A percentile compares a stretch with the other conserved stretches of the same genome.
These are phyloP conservation scores for Calephelis virginiensis DNA, from an alignment of 1,140 invertebrate species.

Conservation along the genomic window DNA sequence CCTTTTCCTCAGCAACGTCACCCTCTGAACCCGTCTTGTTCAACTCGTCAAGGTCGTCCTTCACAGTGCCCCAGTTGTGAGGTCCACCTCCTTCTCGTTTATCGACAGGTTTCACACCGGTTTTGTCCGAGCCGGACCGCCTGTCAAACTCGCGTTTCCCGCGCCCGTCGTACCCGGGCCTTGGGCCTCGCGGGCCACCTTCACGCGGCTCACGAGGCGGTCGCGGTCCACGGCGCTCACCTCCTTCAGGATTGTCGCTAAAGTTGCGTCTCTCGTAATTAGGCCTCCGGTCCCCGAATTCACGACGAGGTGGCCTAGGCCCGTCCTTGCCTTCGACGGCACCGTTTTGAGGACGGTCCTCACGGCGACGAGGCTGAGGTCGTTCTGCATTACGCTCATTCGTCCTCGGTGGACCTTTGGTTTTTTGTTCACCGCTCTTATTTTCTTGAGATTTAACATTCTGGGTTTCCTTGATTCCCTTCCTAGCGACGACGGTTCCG, in stretches of 20 bases:
- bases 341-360: conserved; percentile 68
- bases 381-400: conserved; percentile 64
- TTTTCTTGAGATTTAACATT: conserved; percentile 82
- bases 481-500: conserved; percentile 74
- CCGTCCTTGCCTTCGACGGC: conserved; percentile 67
- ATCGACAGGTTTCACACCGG: conserved; percentile 95
- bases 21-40: conserved; percentile 79
- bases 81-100: conserved; percentile 96
- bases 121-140: conserved; percentile 96
- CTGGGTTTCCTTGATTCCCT: conserved; percentile 84
- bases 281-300: conserved; percentile 79
- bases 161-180: conserved; percentile 82
- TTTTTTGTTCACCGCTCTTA: conserved; percentile 82
- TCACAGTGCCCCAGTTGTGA: conserved; percentile 96
- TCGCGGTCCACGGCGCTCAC: conserved; percentile 70
- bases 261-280: conserved; percentile 67
- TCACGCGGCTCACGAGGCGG: conserved; percentile 71
- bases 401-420: conserved; percentile 59
- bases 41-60: conserved; percentile 90
- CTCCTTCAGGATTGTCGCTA: conserved; percentile 74
- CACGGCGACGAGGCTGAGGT: conserved; percentile 63
- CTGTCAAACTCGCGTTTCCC: conserved; percentile 96
- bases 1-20: conserved; percentile 72
- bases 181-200: conserved; percentile 66
- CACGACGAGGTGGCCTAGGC: conserved; percentile 62